These are phyloP conservation scores for Chymomyza costata DNA, from an alignment of 1,140 invertebrate genomes.

Conservation along the genomic window DNA sequence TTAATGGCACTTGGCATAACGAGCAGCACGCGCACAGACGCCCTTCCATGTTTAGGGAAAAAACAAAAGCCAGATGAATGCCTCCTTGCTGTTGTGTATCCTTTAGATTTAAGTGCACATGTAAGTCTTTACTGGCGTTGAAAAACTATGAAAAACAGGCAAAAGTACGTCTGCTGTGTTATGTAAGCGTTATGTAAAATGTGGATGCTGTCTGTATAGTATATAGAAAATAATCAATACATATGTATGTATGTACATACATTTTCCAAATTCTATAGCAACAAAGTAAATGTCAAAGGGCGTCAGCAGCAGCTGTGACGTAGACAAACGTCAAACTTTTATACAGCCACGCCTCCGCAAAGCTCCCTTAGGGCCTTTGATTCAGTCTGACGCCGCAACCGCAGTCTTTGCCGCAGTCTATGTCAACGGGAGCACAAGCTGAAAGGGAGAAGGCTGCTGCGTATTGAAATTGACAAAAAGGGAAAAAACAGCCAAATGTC, in stretches of 20 bases:
- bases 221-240: not conserved
- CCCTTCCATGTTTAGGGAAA: too few species aligned
- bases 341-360: slow-evolving; percentile 13
- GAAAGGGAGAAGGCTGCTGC: too few species aligned
- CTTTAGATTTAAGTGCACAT: slow-evolving; percentile 61
- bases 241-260: slow-evolving; percentile 4
- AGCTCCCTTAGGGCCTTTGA: too few species aligned
- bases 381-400: too few species aligned
- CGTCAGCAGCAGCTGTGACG: slow-evolving; percentile 39
- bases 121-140: slow-evolving; percentile 13
- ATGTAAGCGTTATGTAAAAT: slow-evolving; percentile 57
- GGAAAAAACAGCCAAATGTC: too few species aligned
- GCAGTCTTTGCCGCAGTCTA: too few species aligned
- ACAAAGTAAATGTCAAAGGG: slow-evolving; percentile 54
- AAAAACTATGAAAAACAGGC: slow-evolving; percentile 17
- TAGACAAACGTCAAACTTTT: too few species aligned
- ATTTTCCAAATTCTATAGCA: too few species aligned
- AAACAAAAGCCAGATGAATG: slow-evolving; percentile 33
- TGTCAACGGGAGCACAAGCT: too few species aligned
- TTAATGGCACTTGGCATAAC: not conserved
- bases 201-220: slow-evolving; percentile 18
- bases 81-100: slow-evolving; percentile 28
- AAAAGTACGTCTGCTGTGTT: slow-evolving; percentile 36
- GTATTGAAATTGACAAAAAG: too few species aligned
- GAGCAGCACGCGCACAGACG: slow-evolving; percentile 12